Conservation (phyloP, 2,888 invertebrate genomes). For the Notodonta ziczac region DNA sequence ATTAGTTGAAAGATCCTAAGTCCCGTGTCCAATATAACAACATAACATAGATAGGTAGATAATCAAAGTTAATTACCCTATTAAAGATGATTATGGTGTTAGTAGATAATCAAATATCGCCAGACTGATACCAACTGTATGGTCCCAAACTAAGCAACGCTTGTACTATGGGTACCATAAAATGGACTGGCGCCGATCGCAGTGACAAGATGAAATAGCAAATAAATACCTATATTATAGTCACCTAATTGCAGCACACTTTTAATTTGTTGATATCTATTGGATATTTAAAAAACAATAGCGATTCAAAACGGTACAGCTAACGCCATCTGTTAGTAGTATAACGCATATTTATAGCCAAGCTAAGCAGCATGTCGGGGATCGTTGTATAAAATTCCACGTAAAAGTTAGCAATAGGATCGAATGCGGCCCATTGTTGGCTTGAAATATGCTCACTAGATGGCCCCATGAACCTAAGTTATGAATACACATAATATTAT, state of each 20-base stretch:
- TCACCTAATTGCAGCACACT: not conserved
- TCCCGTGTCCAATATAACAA: too few relatives aligned
- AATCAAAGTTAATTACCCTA: too few relatives aligned
- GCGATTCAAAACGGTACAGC: not conserved
- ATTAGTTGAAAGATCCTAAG: too few relatives aligned
- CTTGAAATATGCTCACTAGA: not conserved
- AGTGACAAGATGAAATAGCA: too few relatives aligned
- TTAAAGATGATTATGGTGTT: too few relatives aligned
- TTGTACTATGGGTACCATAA: too few relatives aligned
- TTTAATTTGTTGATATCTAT: not conserved
- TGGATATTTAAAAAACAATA: not conserved
- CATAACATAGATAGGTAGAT: too few relatives aligned
- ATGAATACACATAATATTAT: not conserved
- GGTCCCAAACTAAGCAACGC: too few relatives aligned
- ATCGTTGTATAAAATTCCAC: not conserved
- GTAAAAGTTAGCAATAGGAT: not conserved
- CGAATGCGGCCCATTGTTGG: not conserved
- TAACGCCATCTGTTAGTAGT: not conserved
- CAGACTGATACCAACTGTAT: too few relatives aligned
- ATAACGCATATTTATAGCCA: not conserved
- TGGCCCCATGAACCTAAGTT: not conserved
- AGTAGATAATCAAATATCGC: too few relatives aligned
- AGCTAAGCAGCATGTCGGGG: not conserved
- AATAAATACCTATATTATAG: too few relatives aligned
- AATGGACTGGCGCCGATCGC: too few relatives aligned